Conservation (phyloP, 2,888 invertebrate species). For the Pantelozetes paolii region DNA sequence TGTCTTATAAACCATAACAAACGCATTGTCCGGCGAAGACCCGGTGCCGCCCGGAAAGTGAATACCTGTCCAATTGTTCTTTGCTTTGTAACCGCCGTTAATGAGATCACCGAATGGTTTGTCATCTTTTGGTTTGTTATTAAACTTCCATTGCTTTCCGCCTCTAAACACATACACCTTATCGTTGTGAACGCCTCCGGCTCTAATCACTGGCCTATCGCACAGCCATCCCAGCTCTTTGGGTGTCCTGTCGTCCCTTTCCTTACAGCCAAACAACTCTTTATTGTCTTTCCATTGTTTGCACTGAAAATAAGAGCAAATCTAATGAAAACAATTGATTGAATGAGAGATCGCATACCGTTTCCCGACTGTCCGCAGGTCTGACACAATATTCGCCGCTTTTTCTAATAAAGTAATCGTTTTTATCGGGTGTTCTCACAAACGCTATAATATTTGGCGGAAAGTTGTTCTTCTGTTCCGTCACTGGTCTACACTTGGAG, state of each 20-base stretch:
- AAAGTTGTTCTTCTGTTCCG: neutral
- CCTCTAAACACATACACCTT: neutral
- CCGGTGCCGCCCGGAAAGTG: neutral
- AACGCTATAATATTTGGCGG: neutral
- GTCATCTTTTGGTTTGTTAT: neutral
- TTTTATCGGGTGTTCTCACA: neutral
- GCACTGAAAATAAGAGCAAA: neutral
- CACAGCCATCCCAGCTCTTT: neutral
- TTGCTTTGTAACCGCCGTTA: neutral
- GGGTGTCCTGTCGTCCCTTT: neutral
- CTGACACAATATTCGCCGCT: slow-evolving; percentile 4
- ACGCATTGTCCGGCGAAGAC: too few species aligned
- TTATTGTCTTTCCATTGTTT: slow-evolving; percentile 10
- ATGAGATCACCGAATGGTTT: slow-evolving; percentile 7
- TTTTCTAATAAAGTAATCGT: neutral
- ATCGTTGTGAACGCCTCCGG: neutral
- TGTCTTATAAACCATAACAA: neutral
- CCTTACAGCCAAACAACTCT: slow-evolving; percentile 7
- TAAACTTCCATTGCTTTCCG: slow-evolving; percentile 7
- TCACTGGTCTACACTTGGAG: neutral
- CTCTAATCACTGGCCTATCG: neutral
- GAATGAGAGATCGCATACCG: neutral
- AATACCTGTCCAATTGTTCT: slow-evolving; percentile 2
- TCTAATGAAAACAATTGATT: neutral
- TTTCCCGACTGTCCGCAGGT: neutral